Evolutionary conservation across 2,888 invertebrate genomes (phyloP).

Genomic region (Scelioninae gen. 2): DNA sequence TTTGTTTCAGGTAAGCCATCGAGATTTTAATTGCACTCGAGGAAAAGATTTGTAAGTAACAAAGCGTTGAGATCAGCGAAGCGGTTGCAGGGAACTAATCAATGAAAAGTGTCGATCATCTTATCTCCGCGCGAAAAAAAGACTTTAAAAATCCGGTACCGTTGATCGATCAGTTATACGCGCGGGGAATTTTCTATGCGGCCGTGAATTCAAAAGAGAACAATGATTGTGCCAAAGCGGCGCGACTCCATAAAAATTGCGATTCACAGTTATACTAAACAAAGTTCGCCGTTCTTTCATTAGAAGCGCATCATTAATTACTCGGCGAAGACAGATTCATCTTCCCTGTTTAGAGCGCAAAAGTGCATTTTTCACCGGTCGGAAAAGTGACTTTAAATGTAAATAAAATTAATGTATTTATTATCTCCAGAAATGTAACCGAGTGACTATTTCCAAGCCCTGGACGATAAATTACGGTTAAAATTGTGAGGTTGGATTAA

Average conservation of each 20-base stretch:
- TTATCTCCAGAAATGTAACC: no score
- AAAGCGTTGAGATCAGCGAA: constrained; percentile 8
- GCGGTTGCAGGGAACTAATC: constrained; percentile 12
- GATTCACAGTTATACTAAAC: constrained; percentile 48
- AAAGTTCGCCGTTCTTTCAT: constrained; percentile 38
- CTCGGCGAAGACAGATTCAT: constrained; percentile 27
- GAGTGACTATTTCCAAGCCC: no score
- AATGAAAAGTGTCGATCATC: constrained; percentile 48
- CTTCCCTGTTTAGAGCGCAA: not conserved
- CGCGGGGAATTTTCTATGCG: constrained; percentile 35
- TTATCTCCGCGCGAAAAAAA: constrained; percentile 18
- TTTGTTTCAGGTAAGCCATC: constrained; percentile 41
- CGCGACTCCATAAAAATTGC: constrained; percentile 22
- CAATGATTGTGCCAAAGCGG: constrained; percentile 26
- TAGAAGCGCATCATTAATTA: constrained; percentile 41
- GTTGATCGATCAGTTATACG: constrained; percentile 43
- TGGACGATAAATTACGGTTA: no score
- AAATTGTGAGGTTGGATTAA: no score
- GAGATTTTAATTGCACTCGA: not conserved
- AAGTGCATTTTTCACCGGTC: no score
- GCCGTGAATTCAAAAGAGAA: constrained; percentile 39
- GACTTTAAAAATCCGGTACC: constrained; percentile 39
- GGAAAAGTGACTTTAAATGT: no score
- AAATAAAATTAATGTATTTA: not conserved
- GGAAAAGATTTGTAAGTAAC: constrained; percentile 21